Conservation (phyloP, 2,113 vertebrate genomes). For the Thunnus thynnus region DNA sequence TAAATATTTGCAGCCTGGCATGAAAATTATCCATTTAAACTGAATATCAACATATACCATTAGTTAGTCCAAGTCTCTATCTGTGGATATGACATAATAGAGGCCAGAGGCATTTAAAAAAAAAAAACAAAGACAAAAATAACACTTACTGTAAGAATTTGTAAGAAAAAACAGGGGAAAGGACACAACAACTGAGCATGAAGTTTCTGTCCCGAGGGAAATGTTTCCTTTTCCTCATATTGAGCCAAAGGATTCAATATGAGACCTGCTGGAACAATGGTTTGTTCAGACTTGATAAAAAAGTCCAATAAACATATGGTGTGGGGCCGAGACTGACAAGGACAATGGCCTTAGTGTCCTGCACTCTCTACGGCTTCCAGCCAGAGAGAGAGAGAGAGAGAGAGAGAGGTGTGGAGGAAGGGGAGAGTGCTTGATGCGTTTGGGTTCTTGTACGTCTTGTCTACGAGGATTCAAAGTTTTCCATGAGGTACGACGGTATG, state of each 20-base stretch:
- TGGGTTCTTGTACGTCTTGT: not conserved
- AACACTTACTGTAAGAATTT: not conserved
- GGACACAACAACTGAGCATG: constrained; percentile 12
- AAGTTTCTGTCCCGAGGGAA: constrained; percentile 20
- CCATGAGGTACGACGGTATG: not conserved
- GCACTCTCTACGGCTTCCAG: not conserved
- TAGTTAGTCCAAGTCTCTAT: not conserved
- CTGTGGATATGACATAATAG: not conserved
- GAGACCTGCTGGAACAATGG: constrained; percentile 46
- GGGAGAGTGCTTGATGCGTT: not conserved
- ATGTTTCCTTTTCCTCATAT: constrained; percentile 38
- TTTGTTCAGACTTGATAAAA: constrained; percentile 24
- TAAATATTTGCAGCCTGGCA: not conserved
- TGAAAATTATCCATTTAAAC: not conserved
- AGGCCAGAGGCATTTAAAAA: not conserved
- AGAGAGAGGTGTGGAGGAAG: constrained; percentile 1
- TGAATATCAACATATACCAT: not conserved
- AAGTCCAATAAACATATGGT: constrained; percentile 40
- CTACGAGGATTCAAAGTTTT: constrained; percentile 8
- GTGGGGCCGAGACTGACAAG: constrained; percentile 1
- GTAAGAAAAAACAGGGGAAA: not conserved
- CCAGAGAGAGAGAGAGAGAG: constrained; percentile 1
- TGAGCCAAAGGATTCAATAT: constrained; percentile 31
- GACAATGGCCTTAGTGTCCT: constrained; percentile 54
- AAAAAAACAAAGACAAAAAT: not conserved